Evolutionary conservation across 2,113 vertebrate genomes (phyloP).

Genomic region (Thamnaconus septentrionalis): DNA sequence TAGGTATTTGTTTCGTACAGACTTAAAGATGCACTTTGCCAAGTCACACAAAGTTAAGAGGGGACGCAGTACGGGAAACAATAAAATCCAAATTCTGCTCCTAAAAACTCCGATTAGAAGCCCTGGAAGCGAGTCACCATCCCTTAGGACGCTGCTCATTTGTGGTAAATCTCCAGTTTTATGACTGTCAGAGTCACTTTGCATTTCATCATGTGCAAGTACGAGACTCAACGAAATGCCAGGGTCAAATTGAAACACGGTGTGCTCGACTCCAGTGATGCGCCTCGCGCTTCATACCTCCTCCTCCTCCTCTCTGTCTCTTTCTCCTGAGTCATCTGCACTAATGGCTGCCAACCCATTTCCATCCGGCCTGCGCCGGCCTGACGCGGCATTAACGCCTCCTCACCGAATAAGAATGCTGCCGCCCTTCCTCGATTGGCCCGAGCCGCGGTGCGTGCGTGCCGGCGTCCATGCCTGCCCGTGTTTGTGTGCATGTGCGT

Average conservation of each 20-base stretch:
- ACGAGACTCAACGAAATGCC: constrained; percentile 8
- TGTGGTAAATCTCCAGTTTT: constrained; percentile 43
- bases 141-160: constrained; percentile 22
- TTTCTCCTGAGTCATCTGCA: constrained; percentile 43
- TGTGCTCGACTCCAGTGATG: constrained; percentile 17
- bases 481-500: neutral
- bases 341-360: constrained; percentile 16
- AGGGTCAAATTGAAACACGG: constrained; percentile 12
- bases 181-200: constrained; percentile 28
- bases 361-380: constrained; percentile 21
- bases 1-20: constrained; percentile 19
- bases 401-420: constrained; percentile 48
- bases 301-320: neutral
- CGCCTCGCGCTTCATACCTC: neutral
- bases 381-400: constrained; percentile 22
- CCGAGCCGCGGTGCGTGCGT: constrained; percentile 2
- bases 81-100: no score
- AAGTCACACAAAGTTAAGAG: no score
- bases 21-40: constrained; percentile 10
- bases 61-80: no score
- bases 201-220: constrained; percentile 16
- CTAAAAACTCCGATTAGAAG: no score
- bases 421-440: constrained; percentile 29
- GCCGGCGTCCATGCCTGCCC: neutral
- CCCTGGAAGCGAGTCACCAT: constrained; percentile 12